A percentile compares a stretch with the other conserved stretches of the same genome.
Evolutionary conservation across 2,113 vertebrate genomes (phyloP).

Genomic region (Nycticorax nycticorax): DNA sequence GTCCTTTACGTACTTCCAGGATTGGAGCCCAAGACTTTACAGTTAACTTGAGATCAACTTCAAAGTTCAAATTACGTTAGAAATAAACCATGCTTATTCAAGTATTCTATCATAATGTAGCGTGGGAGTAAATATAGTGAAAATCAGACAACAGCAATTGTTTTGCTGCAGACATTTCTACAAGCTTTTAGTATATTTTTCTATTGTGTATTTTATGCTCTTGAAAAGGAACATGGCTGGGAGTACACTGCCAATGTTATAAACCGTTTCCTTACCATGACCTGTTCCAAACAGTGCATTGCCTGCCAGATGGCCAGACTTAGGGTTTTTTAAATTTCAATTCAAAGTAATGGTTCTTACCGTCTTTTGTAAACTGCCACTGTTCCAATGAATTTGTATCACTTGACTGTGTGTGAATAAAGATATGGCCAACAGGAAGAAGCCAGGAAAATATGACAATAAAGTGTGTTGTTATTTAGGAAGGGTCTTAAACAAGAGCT

Average conservation of each 20-base stretch:
- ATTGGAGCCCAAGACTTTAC: not conserved
- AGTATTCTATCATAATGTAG: not conserved
- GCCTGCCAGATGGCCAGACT: not conserved
- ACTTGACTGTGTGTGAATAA: conserved; percentile 24
- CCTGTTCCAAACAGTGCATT: not conserved
- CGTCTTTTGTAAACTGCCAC: conserved; percentile 18
- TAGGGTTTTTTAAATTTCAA: not conserved
- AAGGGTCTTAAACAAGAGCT: not conserved
- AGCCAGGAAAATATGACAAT: not conserved
- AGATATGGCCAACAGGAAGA: not conserved
- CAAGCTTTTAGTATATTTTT: conserved; percentile 21
- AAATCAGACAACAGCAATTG: conserved; percentile 46
- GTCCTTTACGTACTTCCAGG: not conserved
- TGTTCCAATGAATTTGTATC: conserved; percentile 29
- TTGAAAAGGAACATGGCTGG: not conserved
- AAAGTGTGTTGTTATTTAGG: not conserved
- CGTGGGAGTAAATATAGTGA: not conserved
- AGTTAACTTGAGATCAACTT: not conserved
- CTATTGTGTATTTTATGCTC: not conserved
- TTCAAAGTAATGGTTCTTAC: conserved; percentile 17
- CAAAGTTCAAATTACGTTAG: not conserved
- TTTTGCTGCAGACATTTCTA: conserved; percentile 45
- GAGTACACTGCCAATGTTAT: not conserved
- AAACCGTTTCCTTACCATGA: not conserved
- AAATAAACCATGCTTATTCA: not conserved